Evolutionary conservation across 2,888 invertebrate species (phyloP), one percentile per base, ranked within the genome.

Genomic region (Dasysyrphus tricinctus): DNA sequence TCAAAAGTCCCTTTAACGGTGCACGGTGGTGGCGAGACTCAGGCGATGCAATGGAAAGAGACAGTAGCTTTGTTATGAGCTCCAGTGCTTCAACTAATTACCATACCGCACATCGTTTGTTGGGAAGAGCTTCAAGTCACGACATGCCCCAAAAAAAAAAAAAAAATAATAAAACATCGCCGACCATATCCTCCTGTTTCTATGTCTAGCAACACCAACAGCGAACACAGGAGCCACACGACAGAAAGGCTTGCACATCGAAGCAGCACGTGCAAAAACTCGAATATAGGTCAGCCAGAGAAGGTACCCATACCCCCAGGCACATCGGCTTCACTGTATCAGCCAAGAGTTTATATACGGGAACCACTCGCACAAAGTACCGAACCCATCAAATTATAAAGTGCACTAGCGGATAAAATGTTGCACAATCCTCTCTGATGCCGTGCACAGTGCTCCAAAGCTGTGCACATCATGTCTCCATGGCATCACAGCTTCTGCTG

Each of bases 381-480:
- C 74, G 49, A 69, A 72, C 61, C 82, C 78, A 82, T 82, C 81
- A 86, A 82, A 82, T 82, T 85, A 85, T 81, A 74, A 81, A 81
- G 81, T 81, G 81, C 85, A 85, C 61, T 49, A 75, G 86, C 63
- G 81, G 82, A 86, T 86, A 79, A 86, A 86, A 79, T 79, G 78
- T 75, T 86, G 70, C 75, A 70, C 78, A 81, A 78, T 78, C 59
- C 75, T 84, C 75, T 80, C 65, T 49, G 57, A 37, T 49, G 34
- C 49, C 14, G 8, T 49, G 54, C 54, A 54, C 67, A 69, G 42
- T 69, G 54, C 54, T 54, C 69, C 29, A 39, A 69, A 69, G 69
- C 54, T 54, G n/a, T 76, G 61, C 78, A 70, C 61, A 69, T 80
- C 77, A 72, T 73, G 76, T 85, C 77, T 70, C 78, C 51, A 16